Conservation (phyloP, 2,888 invertebrate species). For the Lissonota sp. region DNA sequence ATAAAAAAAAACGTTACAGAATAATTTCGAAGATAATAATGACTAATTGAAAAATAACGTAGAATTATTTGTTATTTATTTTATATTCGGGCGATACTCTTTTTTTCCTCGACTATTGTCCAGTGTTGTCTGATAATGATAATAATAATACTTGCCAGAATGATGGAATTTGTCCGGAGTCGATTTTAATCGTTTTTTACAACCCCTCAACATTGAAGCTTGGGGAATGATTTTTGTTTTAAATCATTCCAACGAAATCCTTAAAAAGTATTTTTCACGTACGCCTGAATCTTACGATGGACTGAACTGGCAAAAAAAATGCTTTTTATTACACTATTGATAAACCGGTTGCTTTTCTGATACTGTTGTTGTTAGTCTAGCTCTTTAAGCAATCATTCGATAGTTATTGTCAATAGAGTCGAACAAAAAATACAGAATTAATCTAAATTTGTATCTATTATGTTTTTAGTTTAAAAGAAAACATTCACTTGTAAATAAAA, state of each 20-base stretch:
- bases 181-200: neutral
- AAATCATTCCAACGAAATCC: conserved; percentile 8
- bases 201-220: no score
- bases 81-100: neutral
- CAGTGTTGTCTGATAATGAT: conserved; percentile 10
- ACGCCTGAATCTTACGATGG: conserved; percentile 32
- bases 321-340: conserved; percentile 47
- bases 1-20: no score
- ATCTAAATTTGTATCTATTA: conserved; percentile 37
- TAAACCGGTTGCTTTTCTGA: conserved; percentile 68
- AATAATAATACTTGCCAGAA: neutral
- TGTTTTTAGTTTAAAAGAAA: conserved; percentile 37
- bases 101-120: conserved; percentile 20
- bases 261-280: conserved; percentile 5
- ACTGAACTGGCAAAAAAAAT: conserved; percentile 55
- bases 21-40: no score
- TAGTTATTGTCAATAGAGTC: conserved; percentile 64
- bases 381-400: conserved; percentile 69
- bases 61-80: no score
- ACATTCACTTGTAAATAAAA: conserved; percentile 73
- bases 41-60: no score
- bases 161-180: neutral
- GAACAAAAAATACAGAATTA: conserved; percentile 36
- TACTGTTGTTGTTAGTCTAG: conserved; percentile 74
- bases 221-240: neutral